Evolutionary conservation across 2,797 vertebrate species (phyloP), one percentile per base, ranked within the genome.

Genomic region (Craterocephalus amniculus): DNA sequence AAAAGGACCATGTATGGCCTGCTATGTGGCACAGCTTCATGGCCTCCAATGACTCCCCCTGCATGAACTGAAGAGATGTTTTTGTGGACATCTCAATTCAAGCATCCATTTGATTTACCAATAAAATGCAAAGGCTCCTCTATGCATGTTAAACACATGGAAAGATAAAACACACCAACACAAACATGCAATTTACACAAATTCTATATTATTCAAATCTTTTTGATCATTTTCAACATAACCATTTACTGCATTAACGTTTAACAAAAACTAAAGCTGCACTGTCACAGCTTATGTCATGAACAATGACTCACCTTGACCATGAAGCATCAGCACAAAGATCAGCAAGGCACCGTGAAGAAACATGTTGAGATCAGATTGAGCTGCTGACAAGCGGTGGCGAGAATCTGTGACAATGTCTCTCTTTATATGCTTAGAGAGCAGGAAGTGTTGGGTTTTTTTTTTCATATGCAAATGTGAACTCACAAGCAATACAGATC

Each of bases 1-100:
- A 92, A 14, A 26, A 78, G 51, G 12, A 65, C 90, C 90, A 92
- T 92, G 81, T 88, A 91, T 0, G 91, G 90, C 10, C 77, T 70
- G 61, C 89, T 92, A 2, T 91, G 79, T 8, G 84, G 12, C 9
- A 8, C 11, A 0, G 77, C 81, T 31, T 24, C 59, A 0, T 0
- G 56, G 0, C 89, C 88, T 4, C 81, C 86, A 22, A 78, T 49
- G 49, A 91, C 90, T 10, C 24, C 1, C 7, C 24, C 73, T 60
- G 80, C 38, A 14, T 61, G 49, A 43, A 60, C 82, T 77, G 22
- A 2, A 14, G 9, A 10, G 27, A 40, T 38, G 6, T 8, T 14
- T 58, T 57, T 31, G 10, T 60, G 0, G 52, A 32, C n/a, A n/a
- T n/a, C n/a, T n/a, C n/a, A n/a, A n/a, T n/a, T n/a, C n/a, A n/a